Evolutionary conservation across 2,113 vertebrate species (phyloP).

Genomic region (Willisornis vidua): DNA sequence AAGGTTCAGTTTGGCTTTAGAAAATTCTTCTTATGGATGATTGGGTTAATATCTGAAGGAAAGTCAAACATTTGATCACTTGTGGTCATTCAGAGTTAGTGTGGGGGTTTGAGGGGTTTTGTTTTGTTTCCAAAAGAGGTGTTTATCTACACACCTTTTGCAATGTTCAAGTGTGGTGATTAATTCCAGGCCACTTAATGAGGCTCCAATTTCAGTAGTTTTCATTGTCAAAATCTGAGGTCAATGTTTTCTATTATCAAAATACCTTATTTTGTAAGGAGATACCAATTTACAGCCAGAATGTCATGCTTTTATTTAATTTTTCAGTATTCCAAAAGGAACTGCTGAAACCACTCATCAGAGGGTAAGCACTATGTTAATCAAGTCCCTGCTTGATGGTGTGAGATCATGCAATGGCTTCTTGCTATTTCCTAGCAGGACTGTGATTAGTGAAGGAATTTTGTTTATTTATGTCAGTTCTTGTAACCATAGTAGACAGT

Average conservation of each 20-base stretch:
- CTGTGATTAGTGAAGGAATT: background rate
- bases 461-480: background rate
- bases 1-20: background rate
- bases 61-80: background rate
- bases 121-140: background rate
- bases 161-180: background rate
- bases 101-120: fast-evolving
- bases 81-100: background rate
- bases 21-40: background rate
- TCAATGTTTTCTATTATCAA: background rate
- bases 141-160: background rate
- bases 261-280: background rate
- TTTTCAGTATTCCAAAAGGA: background rate
- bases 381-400: background rate
- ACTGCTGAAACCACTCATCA: background rate
- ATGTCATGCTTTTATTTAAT: background rate
- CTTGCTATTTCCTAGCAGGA: background rate
- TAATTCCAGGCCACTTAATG: background rate
- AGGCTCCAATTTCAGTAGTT: background rate
- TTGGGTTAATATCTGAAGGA: background rate
- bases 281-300: background rate
- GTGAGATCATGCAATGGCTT: background rate
- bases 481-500: background rate
- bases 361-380: fast-evolving
- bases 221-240: background rate